Percentiles rank a stretch among this genome's conserved stretches.
These are phyloP conservation scores for Leptopilina syphax DNA, from an alignment of 2,888 invertebrate species.

Conservation along the genomic window DNA sequence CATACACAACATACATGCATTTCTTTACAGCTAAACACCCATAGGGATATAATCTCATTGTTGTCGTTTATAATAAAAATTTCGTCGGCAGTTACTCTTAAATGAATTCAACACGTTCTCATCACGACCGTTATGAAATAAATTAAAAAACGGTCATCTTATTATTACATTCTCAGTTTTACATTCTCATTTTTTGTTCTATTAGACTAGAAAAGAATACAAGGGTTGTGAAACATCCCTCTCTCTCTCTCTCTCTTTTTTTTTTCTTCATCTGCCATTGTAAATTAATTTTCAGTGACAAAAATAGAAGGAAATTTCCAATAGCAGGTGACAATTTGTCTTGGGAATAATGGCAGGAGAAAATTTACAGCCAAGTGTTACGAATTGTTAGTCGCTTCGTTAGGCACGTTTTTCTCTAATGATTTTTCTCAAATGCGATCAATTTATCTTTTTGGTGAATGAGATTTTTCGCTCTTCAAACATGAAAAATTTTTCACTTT, in stretches of 20 bases:
- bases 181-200: not conserved
- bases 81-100: conserved; percentile 1
- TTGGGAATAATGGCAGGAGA: not conserved
- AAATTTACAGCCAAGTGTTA: conserved; percentile 42
- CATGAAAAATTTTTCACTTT: too few relatives aligned
- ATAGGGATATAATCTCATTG: conserved; percentile 23
- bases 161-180: not conserved
- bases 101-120: not conserved
- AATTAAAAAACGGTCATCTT: conserved; percentile 30
- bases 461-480: not conserved
- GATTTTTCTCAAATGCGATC: conserved; percentile 37
- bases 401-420: conserved; percentile 44
- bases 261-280: too few relatives aligned
- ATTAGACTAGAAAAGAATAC: not conserved
- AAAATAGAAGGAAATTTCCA: not conserved
- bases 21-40: not conserved
- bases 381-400: conserved; percentile 44
- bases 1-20: not conserved
- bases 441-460: conserved; percentile 48
- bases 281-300: too few relatives aligned
- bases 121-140: conserved; percentile 36
- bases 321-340: not conserved
- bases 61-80: not conserved
- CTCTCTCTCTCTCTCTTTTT: too few relatives aligned
- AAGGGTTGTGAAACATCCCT: too few relatives aligned